Evolutionary conservation across 2,113 vertebrate species (phyloP).

Genomic region (Neodon shergylaensis): DNA sequence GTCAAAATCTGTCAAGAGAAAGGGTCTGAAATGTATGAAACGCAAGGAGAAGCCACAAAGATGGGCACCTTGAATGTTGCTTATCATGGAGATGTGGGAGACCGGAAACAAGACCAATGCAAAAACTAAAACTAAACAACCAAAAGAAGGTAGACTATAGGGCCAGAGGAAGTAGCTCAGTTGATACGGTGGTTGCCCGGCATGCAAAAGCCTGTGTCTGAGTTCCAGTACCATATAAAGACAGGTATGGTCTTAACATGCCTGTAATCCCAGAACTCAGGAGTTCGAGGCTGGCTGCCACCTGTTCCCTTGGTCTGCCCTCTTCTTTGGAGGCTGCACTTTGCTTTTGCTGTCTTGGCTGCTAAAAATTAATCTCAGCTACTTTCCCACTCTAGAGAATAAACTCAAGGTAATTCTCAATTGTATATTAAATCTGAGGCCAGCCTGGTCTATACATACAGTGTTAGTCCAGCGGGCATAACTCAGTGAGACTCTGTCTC

Average conservation of each 20-base stretch:
- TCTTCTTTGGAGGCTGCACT: not conserved
- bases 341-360: not conserved
- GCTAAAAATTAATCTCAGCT: not conserved
- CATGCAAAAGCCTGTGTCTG: not conserved
- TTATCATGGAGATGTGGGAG: not conserved
- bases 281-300: not conserved
- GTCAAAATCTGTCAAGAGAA: not conserved
- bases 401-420: not conserved
- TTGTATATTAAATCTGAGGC: not conserved
- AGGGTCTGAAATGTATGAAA: constrained; percentile 36
- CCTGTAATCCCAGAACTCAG: too few species aligned
- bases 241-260: not conserved
- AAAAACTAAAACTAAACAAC: not conserved
- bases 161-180: not conserved
- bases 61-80: not conserved
- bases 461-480: not conserved
- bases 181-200: not conserved
- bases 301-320: not conserved
- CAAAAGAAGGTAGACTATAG: not conserved
- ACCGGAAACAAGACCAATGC: not conserved
- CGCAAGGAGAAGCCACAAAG: not conserved
- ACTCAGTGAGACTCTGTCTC: not conserved
- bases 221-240: too few species aligned
- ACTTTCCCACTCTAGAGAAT: not conserved
- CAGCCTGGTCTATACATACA: not conserved